Conservation (phyloP, 35 echinoderm and acorn worm species). For the Stichopus chloronotus region DNA sequence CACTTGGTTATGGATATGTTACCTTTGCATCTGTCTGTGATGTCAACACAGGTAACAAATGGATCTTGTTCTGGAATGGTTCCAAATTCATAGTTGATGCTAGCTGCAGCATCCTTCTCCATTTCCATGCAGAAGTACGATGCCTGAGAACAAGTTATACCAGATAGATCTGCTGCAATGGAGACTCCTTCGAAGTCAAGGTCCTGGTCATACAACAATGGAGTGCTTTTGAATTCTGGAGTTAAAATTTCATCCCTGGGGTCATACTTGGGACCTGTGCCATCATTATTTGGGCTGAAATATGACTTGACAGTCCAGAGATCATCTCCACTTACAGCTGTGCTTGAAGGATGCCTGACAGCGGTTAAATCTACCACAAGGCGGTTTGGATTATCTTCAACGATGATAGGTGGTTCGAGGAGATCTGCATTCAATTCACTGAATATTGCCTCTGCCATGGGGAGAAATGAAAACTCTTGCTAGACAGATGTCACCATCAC, state of each 20-base stretch:
- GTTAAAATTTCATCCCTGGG: conserved; percentile 33
- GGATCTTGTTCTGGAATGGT: conserved; percentile 57
- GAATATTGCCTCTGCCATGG: conserved; percentile 74
- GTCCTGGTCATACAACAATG: conserved; percentile 45
- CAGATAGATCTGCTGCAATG: conserved; percentile 51
- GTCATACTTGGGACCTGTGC: conserved; percentile 28
- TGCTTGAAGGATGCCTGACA: conserved; percentile 36
- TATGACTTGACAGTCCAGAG: conserved; percentile 58
- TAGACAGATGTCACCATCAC: background rate
- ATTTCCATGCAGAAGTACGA: conserved; percentile 79
- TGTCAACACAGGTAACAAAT: conserved; percentile 51
- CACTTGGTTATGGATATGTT: background rate
- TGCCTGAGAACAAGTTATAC: conserved; percentile 67
- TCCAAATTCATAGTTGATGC: conserved; percentile 65
- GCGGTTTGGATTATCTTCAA: conserved; percentile 44
- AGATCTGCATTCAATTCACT: conserved; percentile 68
- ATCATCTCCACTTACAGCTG: conserved; percentile 49
- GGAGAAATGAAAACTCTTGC: background rate
- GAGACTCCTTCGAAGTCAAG: conserved; percentile 12
- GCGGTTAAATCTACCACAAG: conserved; percentile 46
- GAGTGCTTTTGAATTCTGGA: background rate
- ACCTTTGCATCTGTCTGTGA: conserved; percentile 72
- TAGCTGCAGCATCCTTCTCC: conserved; percentile 56
- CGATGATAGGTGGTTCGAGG: conserved; percentile 52
- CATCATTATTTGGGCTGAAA: conserved; percentile 30